phyloP scores from a whole-genome alignment of 2,797 vertebrate species.

The Melanotaenia boesemani region DNA sequence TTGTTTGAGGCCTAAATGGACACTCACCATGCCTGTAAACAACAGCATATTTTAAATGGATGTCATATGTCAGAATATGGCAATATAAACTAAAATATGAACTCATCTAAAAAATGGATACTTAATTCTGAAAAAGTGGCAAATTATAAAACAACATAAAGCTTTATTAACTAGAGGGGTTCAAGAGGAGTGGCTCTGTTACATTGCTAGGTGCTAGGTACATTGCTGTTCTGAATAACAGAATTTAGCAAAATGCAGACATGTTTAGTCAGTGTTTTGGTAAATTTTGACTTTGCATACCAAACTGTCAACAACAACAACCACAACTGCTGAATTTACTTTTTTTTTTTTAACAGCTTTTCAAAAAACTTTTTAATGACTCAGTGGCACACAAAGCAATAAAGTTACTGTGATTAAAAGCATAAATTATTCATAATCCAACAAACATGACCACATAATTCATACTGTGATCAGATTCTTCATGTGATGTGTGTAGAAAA shows the following conservation, averaged over 20 bases:
- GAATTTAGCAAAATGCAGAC: slow-evolving; percentile 3
- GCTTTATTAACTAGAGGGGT: no score
- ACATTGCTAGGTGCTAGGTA: no score
- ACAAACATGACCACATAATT: slow-evolving; percentile 31
- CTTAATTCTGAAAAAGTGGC: no score
- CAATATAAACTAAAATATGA: not conserved
- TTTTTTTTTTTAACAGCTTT: slow-evolving; percentile 20
- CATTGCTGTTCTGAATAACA: no score
- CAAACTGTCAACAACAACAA: slow-evolving; percentile 26
- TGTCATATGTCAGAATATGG: not conserved
- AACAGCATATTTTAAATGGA: slow-evolving; percentile 5
- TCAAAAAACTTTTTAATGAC: slow-evolving; percentile 23
- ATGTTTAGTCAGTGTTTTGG: not conserved
- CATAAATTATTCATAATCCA: not conserved
- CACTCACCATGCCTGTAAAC: slow-evolving; percentile 28
- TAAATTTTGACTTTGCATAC: not conserved
- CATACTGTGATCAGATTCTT: slow-evolving; percentile 37
- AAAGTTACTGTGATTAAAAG: slow-evolving; percentile 32
- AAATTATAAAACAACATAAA: no score
- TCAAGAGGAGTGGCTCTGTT: no score
- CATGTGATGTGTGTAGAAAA: not conserved
- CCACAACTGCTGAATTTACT: slow-evolving; percentile 34
- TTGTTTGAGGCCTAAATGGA: slow-evolving; percentile 47
- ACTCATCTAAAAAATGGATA: not conserved
- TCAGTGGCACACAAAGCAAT: slow-evolving; percentile 18